These are phyloP conservation scores for Xanthorhoe designata DNA, from an alignment of 2,888 invertebrate species.

Conservation along the genomic window DNA sequence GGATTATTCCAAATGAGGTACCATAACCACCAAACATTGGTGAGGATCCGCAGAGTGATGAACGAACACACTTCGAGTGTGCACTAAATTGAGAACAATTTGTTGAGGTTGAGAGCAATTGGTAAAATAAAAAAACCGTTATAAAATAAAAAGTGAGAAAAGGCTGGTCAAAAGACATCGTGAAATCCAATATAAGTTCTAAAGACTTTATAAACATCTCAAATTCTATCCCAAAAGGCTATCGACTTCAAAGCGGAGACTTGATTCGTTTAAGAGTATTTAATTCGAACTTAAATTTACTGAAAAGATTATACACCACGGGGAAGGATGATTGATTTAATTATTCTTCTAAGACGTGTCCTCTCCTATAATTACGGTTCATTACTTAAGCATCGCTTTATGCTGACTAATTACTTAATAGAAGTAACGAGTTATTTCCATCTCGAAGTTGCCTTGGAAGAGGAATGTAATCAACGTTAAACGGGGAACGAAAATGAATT, in stretches of 20 bases:
- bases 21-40: too few species aligned
- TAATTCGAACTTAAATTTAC: constrained; percentile 78
- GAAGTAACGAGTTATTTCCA: constrained; percentile 84
- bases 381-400: constrained; percentile 85
- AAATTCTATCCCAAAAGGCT: constrained; percentile 65
- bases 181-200: constrained; percentile 62
- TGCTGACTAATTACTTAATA: constrained; percentile 84
- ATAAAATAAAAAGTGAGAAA: background rate
- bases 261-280: constrained; percentile 70
- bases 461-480: constrained; percentile 79
- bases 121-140: too few species aligned
- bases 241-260: constrained; percentile 68
- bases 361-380: constrained; percentile 84
- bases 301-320: constrained; percentile 82
- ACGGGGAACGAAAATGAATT: constrained; percentile 70
- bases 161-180: constrained; percentile 36
- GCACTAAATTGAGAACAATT: too few species aligned
- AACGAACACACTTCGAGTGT: too few species aligned
- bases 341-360: constrained; percentile 83
- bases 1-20: too few species aligned
- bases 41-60: too few species aligned
- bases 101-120: too few species aligned
- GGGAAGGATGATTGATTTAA: constrained; percentile 82
- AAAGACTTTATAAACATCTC: constrained; percentile 60
- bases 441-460: constrained; percentile 56